Base-by-base conservation (phyloP, 2,797 vertebrate genomes). In the Centroberyx gerrardi region DNA sequence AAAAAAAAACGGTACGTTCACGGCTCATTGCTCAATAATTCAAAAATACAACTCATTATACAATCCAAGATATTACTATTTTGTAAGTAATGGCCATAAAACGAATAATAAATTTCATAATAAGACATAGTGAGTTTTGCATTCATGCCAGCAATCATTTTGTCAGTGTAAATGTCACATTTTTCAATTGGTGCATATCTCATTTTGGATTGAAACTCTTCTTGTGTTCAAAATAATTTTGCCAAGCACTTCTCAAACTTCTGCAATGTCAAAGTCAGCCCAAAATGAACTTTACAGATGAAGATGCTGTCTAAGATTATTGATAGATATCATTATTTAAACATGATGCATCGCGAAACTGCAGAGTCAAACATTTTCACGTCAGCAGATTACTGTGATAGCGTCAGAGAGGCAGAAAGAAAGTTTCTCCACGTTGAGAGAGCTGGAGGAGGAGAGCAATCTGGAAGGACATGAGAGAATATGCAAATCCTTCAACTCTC, bases 261-360 rank as follows among this genome's bases (percentile, higher is more conserved):
- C 66, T 52, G 68, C 83, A 84, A 85, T 64, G 73, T 89, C 87
- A 87, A 72, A 84, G 82, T 82, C 84, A 85, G 74, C 71, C 80
- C 76, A 72, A 80, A 84, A 49, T 75, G 49, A 90, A 87, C 66
- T 82, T 48, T 74, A 62, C 78, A 80, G 83, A 91, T 83, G 66
- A 70, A 85, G 82, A 91, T 81, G 74, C 73, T 8, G 36, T 78
- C 70, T 29, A 49, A 87, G 92, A 92, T 91, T 80, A 79, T 87
- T 89, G 90, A 90, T 85, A 80, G 87, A 88, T 66, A 87, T 87
- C 84, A 88, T 88, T 89, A 90, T 93, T 93, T 87, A 88, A 91
- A 93, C 86, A 87, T 80, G 82, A 82, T 51, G 72, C 71, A 63
- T 53, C 27, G 70, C 52, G 72, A 80, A 90, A 89, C 71, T 90